Base-by-base conservation (phyloP, 2,113 vertebrate genomes). In the Coptodon bakossiorum region DNA sequence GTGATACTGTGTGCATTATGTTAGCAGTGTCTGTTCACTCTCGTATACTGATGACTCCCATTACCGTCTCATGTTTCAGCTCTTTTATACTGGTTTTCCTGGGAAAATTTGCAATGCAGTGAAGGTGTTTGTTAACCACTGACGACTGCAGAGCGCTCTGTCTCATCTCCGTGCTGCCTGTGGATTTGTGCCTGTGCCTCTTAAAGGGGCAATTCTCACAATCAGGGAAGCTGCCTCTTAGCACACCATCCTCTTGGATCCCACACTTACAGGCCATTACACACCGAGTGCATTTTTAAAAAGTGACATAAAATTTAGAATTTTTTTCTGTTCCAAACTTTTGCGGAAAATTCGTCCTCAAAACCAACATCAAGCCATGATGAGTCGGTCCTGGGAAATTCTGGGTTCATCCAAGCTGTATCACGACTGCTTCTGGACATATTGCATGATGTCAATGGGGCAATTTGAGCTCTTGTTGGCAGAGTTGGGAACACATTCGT, bases 181-280 rank as follows among this genome's bases (percentile, higher is more conserved):
- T 89, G 80, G 89, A 89, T 93, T 63, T 91, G 93, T 95, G 92
- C 93, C 94, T 93, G 91, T 91, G 91, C 83, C 91, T 88, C 86
- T 57, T 31, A 8, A 79, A 71, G 80, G 56, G 86, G 84, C 14
- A 59, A 83, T 78, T 79, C 66, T 89, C 88, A 50, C 59, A 61
- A 82, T 92, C 90, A 94, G 91, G 91, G 89, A 93, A 78, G 82
- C 87, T 54, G 83, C 59, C 82, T 82, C 76, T 79, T 57, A 89
- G 34, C 56, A 79, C 80, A 14, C 57, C 89, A 61, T 89, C 86
- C 56, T 48, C 40, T 54, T 80, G 52, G 31, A 12, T 34, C 56
- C 59, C 17, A 11, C 43, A 45, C 34, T 7, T 68, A 68, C 61
- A 68, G 34, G 61, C 34, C 34, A 68, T 68, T 68, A 68, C 61